These are phyloP conservation scores for Ochlodes sylvanus DNA, from an alignment of 2,888 invertebrate species.

Conservation along the genomic window DNA sequence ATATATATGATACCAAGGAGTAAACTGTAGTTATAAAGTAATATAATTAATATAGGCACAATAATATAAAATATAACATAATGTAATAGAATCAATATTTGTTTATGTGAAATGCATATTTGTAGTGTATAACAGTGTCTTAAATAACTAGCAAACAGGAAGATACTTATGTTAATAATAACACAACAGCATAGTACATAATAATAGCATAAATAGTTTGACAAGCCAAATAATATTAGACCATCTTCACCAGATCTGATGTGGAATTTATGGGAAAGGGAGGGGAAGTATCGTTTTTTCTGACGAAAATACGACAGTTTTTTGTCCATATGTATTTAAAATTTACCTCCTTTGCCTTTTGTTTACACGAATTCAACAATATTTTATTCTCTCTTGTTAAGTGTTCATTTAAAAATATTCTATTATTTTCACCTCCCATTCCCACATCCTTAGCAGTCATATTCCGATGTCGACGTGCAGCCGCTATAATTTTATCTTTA, in stretches of 20 bases:
- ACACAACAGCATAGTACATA: neutral
- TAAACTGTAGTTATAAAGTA: too few species aligned
- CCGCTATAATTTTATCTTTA: slow-evolving; percentile 23
- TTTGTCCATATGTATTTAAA: slow-evolving; percentile 35
- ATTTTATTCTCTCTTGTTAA: slow-evolving; percentile 30
- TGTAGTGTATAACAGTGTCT: too few species aligned
- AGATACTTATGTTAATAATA: too few species aligned
- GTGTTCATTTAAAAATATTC: slow-evolving; percentile 31
- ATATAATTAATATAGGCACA: too few species aligned
- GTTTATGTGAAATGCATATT: too few species aligned
- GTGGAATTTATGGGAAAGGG: slow-evolving; percentile 11
- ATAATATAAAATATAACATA: too few species aligned
- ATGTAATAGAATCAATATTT: too few species aligned
- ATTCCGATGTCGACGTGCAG: slow-evolving; percentile 14
- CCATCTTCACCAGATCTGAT: slow-evolving; percentile 8
- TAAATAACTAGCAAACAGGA: too few species aligned
- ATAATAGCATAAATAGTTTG: neutral
- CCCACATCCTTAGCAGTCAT: slow-evolving; percentile 17
- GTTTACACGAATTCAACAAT: slow-evolving; percentile 17
- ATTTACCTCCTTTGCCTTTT: slow-evolving; percentile 19
- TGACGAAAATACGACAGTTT: slow-evolving; percentile 29
- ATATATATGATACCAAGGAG: too few species aligned
- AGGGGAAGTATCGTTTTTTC: slow-evolving; percentile 25
- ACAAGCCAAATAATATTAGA: neutral
- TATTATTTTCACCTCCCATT: slow-evolving; percentile 18